Evolutionary conservation across 2,888 invertebrate genomes (phyloP), one percentile per base, ranked within the genome.

Genomic region (Bellardia bayeri): DNA sequence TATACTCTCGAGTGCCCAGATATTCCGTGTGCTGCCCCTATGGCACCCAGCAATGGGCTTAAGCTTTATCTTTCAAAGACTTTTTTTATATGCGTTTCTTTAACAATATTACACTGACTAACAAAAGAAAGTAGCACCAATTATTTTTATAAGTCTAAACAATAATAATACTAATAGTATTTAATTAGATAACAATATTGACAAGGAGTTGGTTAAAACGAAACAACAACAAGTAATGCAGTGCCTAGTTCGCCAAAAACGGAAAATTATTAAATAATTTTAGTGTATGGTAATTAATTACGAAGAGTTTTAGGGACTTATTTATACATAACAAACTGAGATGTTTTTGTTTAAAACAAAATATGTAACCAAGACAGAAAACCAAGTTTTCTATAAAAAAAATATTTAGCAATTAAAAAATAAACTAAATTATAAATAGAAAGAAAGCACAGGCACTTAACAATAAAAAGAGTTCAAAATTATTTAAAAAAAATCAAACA

Each of bases 1-100:
- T 97, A 33, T 97, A 97, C 2, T 97, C 97, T 2, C 94, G 97
- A 90, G 96, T 97, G n/a, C 97, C 97, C 0, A 95, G 96, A 88
- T 95, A 94, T 37, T 91, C 93, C 13, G 91, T 93, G 45, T 92
- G 93, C 88, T 93, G 92, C 85, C 92, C 91, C 66, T 92, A 92
- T 82, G 92, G 92, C 68, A 87, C 92, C 89, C 92, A 92, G 69
- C 92, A 93, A 80, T 91, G 89, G 90, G 92, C 92, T 72, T 92
- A 90, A 88, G 40, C 51, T 9, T 11, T 68, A 88, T 30, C 51
- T 9, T 6, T 68, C 14, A 11, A 33, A 33, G 7, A n/a, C 30
- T 66, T n/a, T 54, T 42, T 37, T 37, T 37, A 1, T 1, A 0
- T 37, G 4, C 5, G 4, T 37, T 37, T 6, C 6, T 37, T 37